A percentile compares a stretch with the other conserved stretches of the same genome.
Evolutionary conservation across 2,888 invertebrate species (phyloP).

Genomic region (Oligia latruncula): DNA sequence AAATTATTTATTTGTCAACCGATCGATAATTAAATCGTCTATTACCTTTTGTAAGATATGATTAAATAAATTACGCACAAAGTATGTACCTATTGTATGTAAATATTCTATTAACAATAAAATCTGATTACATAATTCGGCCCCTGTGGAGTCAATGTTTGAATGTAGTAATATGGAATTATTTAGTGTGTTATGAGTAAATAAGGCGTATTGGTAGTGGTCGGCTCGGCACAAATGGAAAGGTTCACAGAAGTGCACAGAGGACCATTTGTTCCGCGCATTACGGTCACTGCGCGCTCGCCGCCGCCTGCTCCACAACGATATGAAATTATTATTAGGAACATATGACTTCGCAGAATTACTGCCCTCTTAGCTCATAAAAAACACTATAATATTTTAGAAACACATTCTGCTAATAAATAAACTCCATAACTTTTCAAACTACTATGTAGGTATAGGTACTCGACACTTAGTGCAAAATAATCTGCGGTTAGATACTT

Average conservation of each 20-base stretch:
- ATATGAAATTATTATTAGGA: conserved; percentile 88
- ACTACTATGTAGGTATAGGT: neutral
- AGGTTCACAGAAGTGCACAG: conserved; percentile 87
- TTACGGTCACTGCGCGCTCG: conserved; percentile 78
- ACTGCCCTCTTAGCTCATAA: conserved; percentile 50
- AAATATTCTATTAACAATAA: conserved; percentile 67
- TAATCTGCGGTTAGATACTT: neutral
- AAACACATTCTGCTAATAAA: neutral
- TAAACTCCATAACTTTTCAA: conserved; percentile 8
- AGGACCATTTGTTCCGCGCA: conserved; percentile 81
- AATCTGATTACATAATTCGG: conserved; percentile 66
- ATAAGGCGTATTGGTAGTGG: conserved; percentile 71
- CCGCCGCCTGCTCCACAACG: conserved; percentile 64
- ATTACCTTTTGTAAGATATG: conserved; percentile 58
- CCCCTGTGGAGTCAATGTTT: conserved; percentile 56
- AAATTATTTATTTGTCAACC: conserved; percentile 30
- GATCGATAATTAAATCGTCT: conserved; percentile 41
- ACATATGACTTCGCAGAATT: conserved; percentile 79
- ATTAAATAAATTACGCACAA: conserved; percentile 67
- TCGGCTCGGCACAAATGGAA: conserved; percentile 79
- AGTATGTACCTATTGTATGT: conserved; percentile 74
- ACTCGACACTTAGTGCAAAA: neutral
- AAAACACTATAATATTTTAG: conserved; percentile 38
- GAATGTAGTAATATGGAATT: conserved; percentile 73
- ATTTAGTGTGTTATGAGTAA: conserved; percentile 80